Conservation (phyloP, 2,888 invertebrate genomes). For the Hypena proboscidalis region DNA sequence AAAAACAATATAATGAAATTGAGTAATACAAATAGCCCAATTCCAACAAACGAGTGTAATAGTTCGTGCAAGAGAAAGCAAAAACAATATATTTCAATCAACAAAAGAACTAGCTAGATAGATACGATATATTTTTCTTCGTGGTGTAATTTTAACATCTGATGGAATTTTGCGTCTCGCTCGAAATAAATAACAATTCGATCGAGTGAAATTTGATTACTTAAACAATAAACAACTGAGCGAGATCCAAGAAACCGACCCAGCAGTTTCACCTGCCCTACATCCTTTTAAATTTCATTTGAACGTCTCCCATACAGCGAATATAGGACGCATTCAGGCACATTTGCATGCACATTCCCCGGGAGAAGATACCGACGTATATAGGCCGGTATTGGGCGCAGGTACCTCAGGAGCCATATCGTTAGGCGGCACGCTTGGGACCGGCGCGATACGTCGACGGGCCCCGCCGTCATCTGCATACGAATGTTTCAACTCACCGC, state of each 20-base stretch:
- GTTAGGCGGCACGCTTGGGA: slow-evolving; percentile 28
- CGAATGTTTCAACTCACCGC: slow-evolving; percentile 35
- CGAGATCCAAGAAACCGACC: neutral
- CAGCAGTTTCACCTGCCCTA: slow-evolving; percentile 6
- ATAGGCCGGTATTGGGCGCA: slow-evolving; percentile 29
- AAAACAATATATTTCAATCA: too few relatives aligned
- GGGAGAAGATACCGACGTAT: slow-evolving; percentile 27
- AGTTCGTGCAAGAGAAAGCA: slow-evolving; percentile 11
- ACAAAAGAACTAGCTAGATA: neutral
- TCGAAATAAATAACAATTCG: neutral
- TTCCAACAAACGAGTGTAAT: slow-evolving; percentile 18
- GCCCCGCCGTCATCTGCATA: slow-evolving; percentile 39
- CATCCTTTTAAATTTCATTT: slow-evolving; percentile 33
- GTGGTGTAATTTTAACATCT: neutral
- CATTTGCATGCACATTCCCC: slow-evolving; percentile 34
- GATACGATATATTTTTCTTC: neutral
- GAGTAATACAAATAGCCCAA: slow-evolving; percentile 31
- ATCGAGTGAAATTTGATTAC: slow-evolving; percentile 1
- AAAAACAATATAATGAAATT: slow-evolving; percentile 30
- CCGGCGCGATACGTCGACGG: slow-evolving; percentile 21
- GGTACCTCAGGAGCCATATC: slow-evolving; percentile 30
- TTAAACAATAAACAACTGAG: slow-evolving; percentile 1
- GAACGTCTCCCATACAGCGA: slow-evolving; percentile 18
- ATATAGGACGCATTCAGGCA: slow-evolving; percentile 23
- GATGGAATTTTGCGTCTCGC: neutral